Evolutionary conservation across 1,140 invertebrate genomes (phyloP).

Genomic region (Drosophila busckii): DNA sequence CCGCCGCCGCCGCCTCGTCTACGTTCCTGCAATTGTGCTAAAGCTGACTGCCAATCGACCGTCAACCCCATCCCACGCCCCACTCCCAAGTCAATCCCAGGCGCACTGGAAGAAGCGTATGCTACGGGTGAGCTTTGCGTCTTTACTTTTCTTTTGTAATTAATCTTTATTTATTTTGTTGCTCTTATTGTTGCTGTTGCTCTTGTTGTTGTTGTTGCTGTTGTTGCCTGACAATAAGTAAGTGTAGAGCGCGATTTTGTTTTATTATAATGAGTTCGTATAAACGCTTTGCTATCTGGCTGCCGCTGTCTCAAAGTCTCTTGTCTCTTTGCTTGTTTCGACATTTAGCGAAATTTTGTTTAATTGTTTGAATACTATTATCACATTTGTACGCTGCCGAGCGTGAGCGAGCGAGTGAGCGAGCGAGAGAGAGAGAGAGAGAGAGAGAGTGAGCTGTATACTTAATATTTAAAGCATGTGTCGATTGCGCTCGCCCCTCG

Average conservation of each 20-base stretch:
- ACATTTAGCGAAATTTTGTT: constrained; percentile 70
- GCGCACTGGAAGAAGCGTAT: constrained; percentile 61
- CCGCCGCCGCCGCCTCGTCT: constrained; percentile 11
- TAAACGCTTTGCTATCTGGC: constrained; percentile 67
- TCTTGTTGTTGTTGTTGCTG: constrained; percentile 9
- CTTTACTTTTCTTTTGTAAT: constrained; percentile 61
- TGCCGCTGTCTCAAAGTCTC: constrained; percentile 1
- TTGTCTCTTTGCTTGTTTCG: constrained; percentile 46
- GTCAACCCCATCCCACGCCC: background rate
- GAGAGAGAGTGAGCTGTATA: background rate
- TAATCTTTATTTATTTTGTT: constrained; percentile 50
- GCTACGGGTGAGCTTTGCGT: constrained; percentile 62
- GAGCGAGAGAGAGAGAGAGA: background rate
- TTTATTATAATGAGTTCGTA: constrained; percentile 73
- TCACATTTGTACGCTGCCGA: constrained; percentile 42
- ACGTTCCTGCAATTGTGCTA: constrained; percentile 29
- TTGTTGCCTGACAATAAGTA: constrained; percentile 40
- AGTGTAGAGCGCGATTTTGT: constrained; percentile 54
- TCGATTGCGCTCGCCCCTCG: background rate
- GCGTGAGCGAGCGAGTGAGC: constrained; percentile 1
- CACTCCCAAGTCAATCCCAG: constrained; percentile 1
- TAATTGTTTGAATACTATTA: constrained; percentile 72
- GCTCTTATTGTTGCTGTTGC: constrained; percentile 18
- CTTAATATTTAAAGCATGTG: too few species aligned
- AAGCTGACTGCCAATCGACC: constrained; percentile 23